These are phyloP conservation scores for Eumaeus atala DNA, from an alignment of 1,140 invertebrate genomes.

Conservation along the genomic window DNA sequence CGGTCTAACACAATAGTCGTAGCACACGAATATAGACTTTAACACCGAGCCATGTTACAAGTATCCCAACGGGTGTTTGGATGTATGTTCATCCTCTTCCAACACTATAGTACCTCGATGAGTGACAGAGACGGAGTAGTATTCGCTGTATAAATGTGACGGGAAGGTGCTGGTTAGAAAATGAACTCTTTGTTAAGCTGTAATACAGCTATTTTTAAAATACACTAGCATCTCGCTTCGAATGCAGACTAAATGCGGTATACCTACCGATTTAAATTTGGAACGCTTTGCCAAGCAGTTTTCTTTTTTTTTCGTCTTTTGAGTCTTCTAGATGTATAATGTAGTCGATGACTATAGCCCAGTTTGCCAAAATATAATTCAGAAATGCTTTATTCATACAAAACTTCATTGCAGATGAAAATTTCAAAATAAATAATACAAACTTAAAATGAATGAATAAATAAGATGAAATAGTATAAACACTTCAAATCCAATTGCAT, in stretches of 20 bases:
- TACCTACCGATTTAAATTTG: constrained; percentile 7
- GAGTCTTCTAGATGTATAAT: too few relatives aligned
- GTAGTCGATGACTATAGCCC: too few relatives aligned
- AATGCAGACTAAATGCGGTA: background rate
- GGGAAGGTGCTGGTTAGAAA: background rate
- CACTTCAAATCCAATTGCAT: too few relatives aligned
- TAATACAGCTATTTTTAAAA: background rate
- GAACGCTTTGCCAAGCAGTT: constrained; percentile 4
- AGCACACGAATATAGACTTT: background rate
- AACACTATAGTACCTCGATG: background rate
- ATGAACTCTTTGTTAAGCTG: background rate
- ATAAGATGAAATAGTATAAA: too few relatives aligned
- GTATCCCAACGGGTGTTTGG: background rate
- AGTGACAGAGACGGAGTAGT: background rate
- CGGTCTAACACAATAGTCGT: background rate
- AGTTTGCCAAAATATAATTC: too few relatives aligned
- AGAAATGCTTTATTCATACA: too few relatives aligned
- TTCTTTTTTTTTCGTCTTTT: constrained; percentile 2
- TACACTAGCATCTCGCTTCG: background rate
- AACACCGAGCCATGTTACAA: background rate
- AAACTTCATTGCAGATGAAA: too few relatives aligned
- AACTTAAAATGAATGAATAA: too few relatives aligned
- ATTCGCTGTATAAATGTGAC: background rate
- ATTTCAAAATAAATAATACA: too few relatives aligned
- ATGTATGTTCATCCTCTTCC: background rate